phyloP scores from a whole-genome alignment of 2,797 vertebrate species.

The Hydrophis major region DNA sequence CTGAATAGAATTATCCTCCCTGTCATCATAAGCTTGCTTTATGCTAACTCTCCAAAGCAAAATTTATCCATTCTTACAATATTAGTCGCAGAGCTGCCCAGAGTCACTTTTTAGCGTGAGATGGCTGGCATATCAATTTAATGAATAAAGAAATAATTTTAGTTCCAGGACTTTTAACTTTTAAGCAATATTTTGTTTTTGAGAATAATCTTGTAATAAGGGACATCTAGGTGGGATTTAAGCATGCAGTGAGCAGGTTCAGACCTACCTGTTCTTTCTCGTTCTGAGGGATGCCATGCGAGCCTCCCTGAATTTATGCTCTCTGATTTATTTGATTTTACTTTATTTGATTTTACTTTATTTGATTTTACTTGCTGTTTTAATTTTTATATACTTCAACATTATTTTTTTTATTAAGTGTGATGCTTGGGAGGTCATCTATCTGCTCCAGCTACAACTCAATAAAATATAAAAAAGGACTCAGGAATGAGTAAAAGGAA shows the following conservation, averaged over 20 bases:
- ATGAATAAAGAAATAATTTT: not conserved
- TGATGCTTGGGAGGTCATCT: not conserved
- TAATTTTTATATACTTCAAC: not conserved
- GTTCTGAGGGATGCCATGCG: no score
- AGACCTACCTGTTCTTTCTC: not conserved
- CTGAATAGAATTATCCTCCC: not conserved
- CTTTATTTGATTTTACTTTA: not conserved
- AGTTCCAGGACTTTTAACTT: not conserved
- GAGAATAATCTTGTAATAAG: not conserved
- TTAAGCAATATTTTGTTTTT: not conserved
- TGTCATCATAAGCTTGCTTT: not conserved
- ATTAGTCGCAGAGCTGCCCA: no score
- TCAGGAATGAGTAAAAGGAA: not conserved
- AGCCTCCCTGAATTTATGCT: not conserved
- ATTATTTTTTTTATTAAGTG: not conserved
- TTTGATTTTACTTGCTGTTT: no score
- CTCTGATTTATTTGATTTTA: not conserved
- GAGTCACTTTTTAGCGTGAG: no score
- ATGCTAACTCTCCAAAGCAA: not conserved
- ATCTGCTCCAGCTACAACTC: not conserved
- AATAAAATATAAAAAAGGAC: not conserved
- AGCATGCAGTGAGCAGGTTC: not conserved
- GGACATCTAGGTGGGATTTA: not conserved
- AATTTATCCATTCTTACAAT: not conserved
- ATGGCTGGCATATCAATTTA: no score